A percentile compares a stretch with the other conserved stretches of the same genome.
phyloP scores from a whole-genome alignment of 2,113 vertebrate species.

The Archocentrus centrarchus region DNA sequence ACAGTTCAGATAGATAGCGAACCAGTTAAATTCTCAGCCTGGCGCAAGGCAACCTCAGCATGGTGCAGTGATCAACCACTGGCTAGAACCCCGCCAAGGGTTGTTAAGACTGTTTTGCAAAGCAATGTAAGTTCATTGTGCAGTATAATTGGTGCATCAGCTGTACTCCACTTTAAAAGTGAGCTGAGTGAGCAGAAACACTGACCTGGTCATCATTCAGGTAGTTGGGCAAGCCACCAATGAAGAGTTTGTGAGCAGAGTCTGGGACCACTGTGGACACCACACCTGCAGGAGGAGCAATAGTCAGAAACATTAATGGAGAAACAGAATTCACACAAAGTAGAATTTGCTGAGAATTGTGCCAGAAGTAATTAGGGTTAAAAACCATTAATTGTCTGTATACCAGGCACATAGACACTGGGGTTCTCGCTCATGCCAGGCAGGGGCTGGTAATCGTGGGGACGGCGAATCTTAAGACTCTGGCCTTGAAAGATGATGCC shows the following conservation, averaged over 20 bases:
- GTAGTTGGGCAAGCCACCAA: slow-evolving; percentile 92
- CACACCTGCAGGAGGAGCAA: slow-evolving; percentile 80
- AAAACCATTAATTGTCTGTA: slow-evolving; percentile 75
- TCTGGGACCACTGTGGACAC: slow-evolving; percentile 95
- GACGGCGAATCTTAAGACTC: slow-evolving; percentile 92
- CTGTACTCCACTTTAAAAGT: background rate
- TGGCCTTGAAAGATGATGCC: slow-evolving; percentile 96
- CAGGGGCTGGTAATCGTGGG: slow-evolving; percentile 92
- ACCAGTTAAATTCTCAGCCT: too few relatives aligned
- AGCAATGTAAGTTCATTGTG: background rate
- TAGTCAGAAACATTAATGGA: slow-evolving; percentile 6
- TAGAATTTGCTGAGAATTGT: slow-evolving; percentile 52
- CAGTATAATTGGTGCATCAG: background rate
- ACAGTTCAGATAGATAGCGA: too few relatives aligned
- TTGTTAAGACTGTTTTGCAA: background rate
- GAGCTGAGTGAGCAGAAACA: slow-evolving; percentile 2
- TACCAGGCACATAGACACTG: slow-evolving; percentile 93
- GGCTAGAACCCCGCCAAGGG: background rate
- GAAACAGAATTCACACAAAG: background rate
- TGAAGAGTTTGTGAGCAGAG: slow-evolving; percentile 93
- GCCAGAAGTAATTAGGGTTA: slow-evolving; percentile 69
- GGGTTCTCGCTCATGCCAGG: slow-evolving; percentile 95
- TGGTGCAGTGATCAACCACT: too few relatives aligned
- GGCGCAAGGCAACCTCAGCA: too few relatives aligned
- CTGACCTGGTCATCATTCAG: slow-evolving; percentile 93